Base-by-base conservation (phyloP, 2,888 invertebrate species). In the Criorhina ranunculi region DNA sequence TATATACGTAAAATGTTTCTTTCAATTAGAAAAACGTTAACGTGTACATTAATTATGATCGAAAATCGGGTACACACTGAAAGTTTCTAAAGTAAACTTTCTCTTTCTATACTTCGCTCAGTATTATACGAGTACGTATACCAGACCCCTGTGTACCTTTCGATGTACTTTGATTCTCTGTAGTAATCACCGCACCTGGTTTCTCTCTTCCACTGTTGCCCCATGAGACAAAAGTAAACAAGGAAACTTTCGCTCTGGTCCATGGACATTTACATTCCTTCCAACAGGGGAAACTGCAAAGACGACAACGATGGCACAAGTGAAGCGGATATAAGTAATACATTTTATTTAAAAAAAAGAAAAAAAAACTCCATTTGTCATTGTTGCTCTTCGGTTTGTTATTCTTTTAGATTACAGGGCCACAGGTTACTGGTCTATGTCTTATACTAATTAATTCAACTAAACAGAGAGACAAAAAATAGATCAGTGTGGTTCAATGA, bases 391-490 rank as follows among this genome's bases (percentile, higher is more conserved):
- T 17, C 0, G 12, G 60, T 42, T 40, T 67, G 3, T 55, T 49
- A 31, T 62, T 67, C 46, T 46, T 55, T 49, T 53, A 62, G 44
- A 73, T 51, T 73, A 75, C 29, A 55, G 59, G 9, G 46, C 46
- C 62, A 49, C 62, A 46, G 46, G 35, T 44, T 60, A 29, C 49
- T 69, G 46, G 55, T 55, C 29, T 57, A n/a, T n/a, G 44, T 5
- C 33, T 29, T 15, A 4, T 24, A 24, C 69, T 81, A 69, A 81
- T 81, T 81, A 76, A 57, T 57, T 81, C 55, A 62, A 33, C 42
- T 11, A 35, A 19, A 9, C 19, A 31, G 29, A 19, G 44, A 55
- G 37, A 12, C 35, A 49, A 55, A 55, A 37, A 37, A 37, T 15
- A 33, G n/a, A 53, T 29, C 24, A 29, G 11, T 49, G 17, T 35